Percentiles rank a stretch among this genome's conserved stretches.
phyloP scores from a whole-genome alignment of 2,888 invertebrate species.

The Apamea crenata region DNA sequence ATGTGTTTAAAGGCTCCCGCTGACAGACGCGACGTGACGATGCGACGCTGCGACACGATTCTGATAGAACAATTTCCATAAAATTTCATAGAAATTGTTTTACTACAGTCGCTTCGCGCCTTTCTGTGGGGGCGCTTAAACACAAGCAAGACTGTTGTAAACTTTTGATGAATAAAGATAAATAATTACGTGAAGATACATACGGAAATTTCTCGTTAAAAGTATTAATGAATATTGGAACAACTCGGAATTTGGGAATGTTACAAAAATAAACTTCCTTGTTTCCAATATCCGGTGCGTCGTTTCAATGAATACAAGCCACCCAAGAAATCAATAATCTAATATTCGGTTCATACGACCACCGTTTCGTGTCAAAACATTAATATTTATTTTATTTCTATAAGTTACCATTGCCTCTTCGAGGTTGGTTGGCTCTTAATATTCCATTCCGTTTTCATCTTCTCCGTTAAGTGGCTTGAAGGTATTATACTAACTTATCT shows the following conservation, averaged over 20 bases:
- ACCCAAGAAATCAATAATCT: conserved; percentile 19
- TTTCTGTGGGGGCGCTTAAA: neutral
- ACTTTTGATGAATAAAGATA: neutral
- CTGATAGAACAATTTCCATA: neutral
- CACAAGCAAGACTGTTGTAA: neutral
- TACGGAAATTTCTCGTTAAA: neutral
- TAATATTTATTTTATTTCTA: conserved; percentile 24
- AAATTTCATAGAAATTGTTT: neutral
- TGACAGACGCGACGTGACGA: too few species aligned
- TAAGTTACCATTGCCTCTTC: conserved; percentile 7
- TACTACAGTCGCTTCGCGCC: neutral
- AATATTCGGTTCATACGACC: neutral
- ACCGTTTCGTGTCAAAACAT: neutral
- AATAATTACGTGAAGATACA: neutral
- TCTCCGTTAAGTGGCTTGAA: conserved; percentile 16
- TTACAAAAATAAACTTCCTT: neutral
- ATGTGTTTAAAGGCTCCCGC: neutral
- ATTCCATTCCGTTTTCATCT: conserved; percentile 46
- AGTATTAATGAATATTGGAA: neutral
- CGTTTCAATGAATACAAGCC: conserved; percentile 4
- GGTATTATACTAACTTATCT: conserved; percentile 17
- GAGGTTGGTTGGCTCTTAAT: conserved; percentile 25
- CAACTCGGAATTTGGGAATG: neutral
- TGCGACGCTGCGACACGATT: neutral
- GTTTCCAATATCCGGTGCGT: neutral